Percentiles rank a stretch among this genome's conserved stretches.
These are phyloP conservation scores for Aphelinus atriplicis DNA, from an alignment of 1,140 invertebrate species.

Conservation along the genomic window DNA sequence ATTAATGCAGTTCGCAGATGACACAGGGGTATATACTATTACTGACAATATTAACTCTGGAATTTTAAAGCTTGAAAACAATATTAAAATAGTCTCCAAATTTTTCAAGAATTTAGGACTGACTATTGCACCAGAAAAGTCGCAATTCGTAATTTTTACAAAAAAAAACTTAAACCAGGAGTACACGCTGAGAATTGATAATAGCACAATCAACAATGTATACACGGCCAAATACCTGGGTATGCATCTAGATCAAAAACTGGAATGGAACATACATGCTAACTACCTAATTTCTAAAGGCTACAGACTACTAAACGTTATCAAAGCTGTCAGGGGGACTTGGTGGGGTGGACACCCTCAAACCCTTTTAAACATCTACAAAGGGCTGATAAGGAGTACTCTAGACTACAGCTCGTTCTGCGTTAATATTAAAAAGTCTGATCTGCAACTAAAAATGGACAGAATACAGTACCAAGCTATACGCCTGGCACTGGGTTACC, in stretches of 20 bases:
- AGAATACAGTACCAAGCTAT: conserved; percentile 21
- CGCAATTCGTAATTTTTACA: conserved; percentile 11
- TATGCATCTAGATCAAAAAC: conserved; percentile 27
- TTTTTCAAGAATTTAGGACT: conserved; percentile 24
- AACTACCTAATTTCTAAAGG: conserved; percentile 24
- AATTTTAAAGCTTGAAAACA: background rate
- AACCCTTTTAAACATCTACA: conserved; percentile 34
- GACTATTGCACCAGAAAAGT: conserved; percentile 6
- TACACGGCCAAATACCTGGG: conserved; percentile 36
- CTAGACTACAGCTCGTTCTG: conserved; percentile 27
- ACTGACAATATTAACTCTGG: background rate
- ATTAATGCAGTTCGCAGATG: conserved; percentile 33
- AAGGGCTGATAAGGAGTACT: conserved; percentile 30
- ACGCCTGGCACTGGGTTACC: conserved; percentile 17
- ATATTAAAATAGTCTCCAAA: background rate
- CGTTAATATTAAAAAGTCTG: background rate
- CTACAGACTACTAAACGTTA: conserved; percentile 20
- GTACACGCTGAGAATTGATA: background rate
- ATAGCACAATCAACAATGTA: conserved; percentile 3
- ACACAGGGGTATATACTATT: conserved; percentile 27
- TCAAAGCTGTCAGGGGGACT: conserved; percentile 32
- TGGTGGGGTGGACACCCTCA: conserved; percentile 40
- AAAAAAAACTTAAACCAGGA: background rate
- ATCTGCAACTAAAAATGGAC: conserved; percentile 8
- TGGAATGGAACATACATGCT: conserved; percentile 36